phyloP scores from a whole-genome alignment of 1,140 invertebrate species.

The Brevipalpus yothersi region DNA sequence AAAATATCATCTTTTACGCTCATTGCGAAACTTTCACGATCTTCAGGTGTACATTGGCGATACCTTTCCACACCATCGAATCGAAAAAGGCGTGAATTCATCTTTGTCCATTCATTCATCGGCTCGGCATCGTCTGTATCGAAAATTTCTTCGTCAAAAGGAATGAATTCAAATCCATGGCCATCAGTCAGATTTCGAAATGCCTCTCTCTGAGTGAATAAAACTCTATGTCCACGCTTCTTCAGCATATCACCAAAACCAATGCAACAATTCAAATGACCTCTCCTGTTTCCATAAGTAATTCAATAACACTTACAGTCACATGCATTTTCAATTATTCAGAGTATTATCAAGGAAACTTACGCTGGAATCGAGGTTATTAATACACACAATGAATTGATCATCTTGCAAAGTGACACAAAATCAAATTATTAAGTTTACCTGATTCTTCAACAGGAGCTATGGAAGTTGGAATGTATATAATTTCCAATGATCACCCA shows the following conservation, averaged over 20 bases:
- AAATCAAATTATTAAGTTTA: no score
- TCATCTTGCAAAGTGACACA: no score
- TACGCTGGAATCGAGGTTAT: no score
- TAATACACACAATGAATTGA: no score
- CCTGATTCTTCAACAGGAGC: no score
- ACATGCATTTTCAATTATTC: no score
- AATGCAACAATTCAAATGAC: not conserved
- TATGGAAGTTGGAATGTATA: no score
- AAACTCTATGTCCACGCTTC: not conserved
- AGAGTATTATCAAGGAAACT: no score
- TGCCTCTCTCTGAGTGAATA: not conserved
- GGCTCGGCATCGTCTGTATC: not conserved
- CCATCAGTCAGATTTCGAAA: not conserved
- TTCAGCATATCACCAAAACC: not conserved
- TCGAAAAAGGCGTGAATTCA: not conserved
- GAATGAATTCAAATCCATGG: not conserved
- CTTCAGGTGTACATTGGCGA: not conserved
- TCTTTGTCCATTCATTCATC: not conserved
- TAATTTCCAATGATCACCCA: no score
- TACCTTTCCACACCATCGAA: not conserved
- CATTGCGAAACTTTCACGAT: not conserved
- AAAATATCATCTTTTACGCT: not conserved
- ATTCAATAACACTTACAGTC: no score
- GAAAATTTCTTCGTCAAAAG: not conserved
- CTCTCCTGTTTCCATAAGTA: no score